Base-by-base conservation (phyloP, 2,888 invertebrate species). In the Brachyptera putata region DNA sequence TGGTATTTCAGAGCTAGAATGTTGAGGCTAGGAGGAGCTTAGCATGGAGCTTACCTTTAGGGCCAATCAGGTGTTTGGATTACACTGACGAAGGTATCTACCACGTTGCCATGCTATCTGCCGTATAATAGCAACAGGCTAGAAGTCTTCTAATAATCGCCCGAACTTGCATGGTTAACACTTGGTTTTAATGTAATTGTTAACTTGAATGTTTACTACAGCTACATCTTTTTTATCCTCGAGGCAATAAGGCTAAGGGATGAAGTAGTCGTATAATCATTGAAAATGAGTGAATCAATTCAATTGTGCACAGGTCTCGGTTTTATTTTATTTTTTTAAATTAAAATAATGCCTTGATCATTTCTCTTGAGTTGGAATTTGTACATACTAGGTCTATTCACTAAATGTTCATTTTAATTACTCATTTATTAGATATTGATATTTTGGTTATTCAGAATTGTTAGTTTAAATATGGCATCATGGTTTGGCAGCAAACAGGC, bases 171-270 rank as follows among this genome's bases (percentile, higher is more conserved):
- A 36, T 53, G 53, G 36, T 53, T 53, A 53, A 53, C 53, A 53
- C 53, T 53, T 34, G 53, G 53, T 53, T 53, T 34, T 37, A 34
- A 36, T 34, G 34, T 53, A 14, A 53, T 53, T 53, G 53, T 53
- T 53, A 53, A 34, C 14, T 34, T 3, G 49, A 50, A 37, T 50
- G 24, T 25, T 50, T 50, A 50, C 16, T 49, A 30, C 30, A 50
- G 13, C 25, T 30, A 30, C 26, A 30, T 50, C 49, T n/a, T 25
- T 25, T 50, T 22, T n/a, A n/a, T n/a, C n/a, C n/a, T n/a, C n/a
- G n/a, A n/a, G 3, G 13, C 13, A 37, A 5, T 13, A 3, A 14
- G 39, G 4, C 13, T 37, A 37, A n/a, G n/a, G n/a, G n/a, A n/a
- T n/a, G n/a, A n/a, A n/a, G n/a, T n/a, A n/a, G n/a, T n/a, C n/a